Conservation (phyloP, 2,797 vertebrate genomes). For the Muscicapa striata region DNA sequence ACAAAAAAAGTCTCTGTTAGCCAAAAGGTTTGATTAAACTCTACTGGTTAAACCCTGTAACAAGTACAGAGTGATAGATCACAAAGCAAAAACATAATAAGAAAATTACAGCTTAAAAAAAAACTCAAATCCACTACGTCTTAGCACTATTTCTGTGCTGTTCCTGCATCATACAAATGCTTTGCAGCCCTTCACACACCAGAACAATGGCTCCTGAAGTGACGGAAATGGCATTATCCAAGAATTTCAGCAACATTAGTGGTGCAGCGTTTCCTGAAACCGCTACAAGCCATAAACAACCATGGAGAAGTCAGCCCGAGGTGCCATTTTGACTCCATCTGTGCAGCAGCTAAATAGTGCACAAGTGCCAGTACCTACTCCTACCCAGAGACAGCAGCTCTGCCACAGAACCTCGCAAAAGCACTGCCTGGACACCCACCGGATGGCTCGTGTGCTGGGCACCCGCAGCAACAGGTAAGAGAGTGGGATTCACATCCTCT, state of each 20-base stretch:
- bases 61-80: neutral
- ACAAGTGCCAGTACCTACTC: fast-evolving
- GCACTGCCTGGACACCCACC: fast-evolving
- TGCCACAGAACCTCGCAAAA: neutral
- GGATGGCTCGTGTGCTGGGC: neutral
- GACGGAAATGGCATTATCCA: constrained; percentile 9
- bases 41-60: neutral
- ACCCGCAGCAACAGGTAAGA: neutral
- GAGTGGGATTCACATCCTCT: neutral
- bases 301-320: neutral
- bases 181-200: constrained; percentile 24
- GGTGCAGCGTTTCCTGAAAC: neutral
- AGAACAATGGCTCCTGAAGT: constrained; percentile 12
- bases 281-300: neutral
- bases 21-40: neutral
- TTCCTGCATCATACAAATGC: constrained; percentile 8
- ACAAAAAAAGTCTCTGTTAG: neutral
- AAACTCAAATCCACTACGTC: neutral
- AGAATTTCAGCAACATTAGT: neutral
- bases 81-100: neutral
- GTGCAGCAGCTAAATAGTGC: neutral
- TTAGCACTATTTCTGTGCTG: neutral
- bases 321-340: constrained; percentile 9
- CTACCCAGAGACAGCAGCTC: neutral
- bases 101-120: neutral